phyloP scores from a whole-genome alignment of 2,888 invertebrate genomes.

The Zaprionus lineosus region DNA sequence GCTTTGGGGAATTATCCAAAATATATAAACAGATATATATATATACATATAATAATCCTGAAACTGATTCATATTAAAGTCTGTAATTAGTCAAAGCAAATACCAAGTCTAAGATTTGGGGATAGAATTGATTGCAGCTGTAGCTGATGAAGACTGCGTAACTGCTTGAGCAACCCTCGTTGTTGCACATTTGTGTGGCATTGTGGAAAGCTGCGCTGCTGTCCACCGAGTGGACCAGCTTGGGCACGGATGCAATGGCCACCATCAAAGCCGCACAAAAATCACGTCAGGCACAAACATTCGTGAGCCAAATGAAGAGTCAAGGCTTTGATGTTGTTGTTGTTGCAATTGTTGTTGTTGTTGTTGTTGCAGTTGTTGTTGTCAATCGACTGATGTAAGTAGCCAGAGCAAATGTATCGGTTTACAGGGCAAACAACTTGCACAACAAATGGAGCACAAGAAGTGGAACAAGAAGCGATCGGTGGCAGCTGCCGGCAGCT shows the following conservation, averaged over 20 bases:
- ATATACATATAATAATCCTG: too few relatives aligned
- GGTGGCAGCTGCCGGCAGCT: neutral
- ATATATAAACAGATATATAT: too few relatives aligned
- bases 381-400: slow-evolving; percentile 55
- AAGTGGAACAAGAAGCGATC: slow-evolving; percentile 56
- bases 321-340: slow-evolving; percentile 36
- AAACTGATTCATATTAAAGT: too few relatives aligned
- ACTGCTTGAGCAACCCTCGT: neutral
- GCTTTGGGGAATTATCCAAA: too few relatives aligned
- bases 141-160: slow-evolving; percentile 1
- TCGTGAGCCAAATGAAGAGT: slow-evolving; percentile 54
- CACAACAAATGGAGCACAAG: slow-evolving; percentile 65
- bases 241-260: slow-evolving; percentile 59
- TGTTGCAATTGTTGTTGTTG: slow-evolving; percentile 9
- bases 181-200: neutral
- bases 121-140: too few relatives aligned
- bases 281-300: slow-evolving; percentile 65
- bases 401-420: slow-evolving; percentile 74
- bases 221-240: slow-evolving; percentile 35
- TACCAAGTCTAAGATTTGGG: too few relatives aligned
- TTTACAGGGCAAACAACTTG: slow-evolving; percentile 73
- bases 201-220: slow-evolving; percentile 17
- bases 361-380: slow-evolving; percentile 17
- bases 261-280: slow-evolving; percentile 68
- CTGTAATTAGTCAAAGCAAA: too few relatives aligned